These are phyloP conservation scores for Sciurus vulgaris DNA, from an alignment of 2,797 vertebrate species.

Conservation along the genomic window DNA sequence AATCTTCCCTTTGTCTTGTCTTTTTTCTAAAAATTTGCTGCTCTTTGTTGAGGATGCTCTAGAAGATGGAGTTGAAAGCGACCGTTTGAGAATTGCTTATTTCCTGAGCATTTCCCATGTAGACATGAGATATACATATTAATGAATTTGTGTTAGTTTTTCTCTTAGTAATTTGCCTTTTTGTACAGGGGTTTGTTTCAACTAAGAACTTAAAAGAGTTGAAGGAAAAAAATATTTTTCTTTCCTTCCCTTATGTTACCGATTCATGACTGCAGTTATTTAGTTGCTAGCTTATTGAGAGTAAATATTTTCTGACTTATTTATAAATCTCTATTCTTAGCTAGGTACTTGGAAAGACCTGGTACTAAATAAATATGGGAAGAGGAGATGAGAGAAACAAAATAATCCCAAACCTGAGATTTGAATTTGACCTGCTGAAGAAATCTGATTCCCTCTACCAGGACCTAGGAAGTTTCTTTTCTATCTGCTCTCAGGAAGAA, in stretches of 20 bases:
- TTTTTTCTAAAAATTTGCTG: not conserved
- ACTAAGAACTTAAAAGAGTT: not conserved
- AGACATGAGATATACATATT: not conserved
- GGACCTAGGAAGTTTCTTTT: not conserved
- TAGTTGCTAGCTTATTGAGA: not conserved
- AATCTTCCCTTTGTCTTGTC: not conserved
- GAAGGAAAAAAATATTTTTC: not conserved
- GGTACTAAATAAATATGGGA: not conserved
- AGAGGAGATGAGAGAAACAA: not conserved
- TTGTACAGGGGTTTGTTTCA: not conserved
- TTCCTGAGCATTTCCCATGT: not conserved
- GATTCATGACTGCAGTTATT: not conserved
- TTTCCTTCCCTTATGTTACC: not conserved
- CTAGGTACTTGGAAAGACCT: not conserved
- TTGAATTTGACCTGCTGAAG: not conserved
- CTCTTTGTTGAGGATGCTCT: not conserved
- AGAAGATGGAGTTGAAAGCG: not conserved
- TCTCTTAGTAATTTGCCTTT: not conserved
- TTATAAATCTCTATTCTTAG: not conserved
- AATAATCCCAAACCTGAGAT: not conserved
- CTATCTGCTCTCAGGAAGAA: not conserved
- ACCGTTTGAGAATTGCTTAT: not conserved
- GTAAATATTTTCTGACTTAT: not conserved
- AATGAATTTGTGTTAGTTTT: not conserved
- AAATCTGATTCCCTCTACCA: not conserved